Evolutionary conservation across 2,888 invertebrate genomes (phyloP).

Genomic region (Epirrhoe tristata): DNA sequence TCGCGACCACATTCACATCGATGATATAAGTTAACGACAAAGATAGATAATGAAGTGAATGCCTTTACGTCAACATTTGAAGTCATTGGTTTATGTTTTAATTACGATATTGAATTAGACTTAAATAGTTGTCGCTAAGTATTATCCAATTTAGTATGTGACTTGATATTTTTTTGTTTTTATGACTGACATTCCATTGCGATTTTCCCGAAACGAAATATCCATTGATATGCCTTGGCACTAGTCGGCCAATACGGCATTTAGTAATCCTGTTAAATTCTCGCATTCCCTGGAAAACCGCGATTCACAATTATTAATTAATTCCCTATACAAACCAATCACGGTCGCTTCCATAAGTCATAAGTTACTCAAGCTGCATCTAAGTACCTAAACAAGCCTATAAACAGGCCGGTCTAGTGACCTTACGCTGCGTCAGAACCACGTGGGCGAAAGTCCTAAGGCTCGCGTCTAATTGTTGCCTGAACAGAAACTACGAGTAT

Average conservation of each 20-base stretch:
- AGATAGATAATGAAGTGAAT: constrained; percentile 9
- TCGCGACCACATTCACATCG: constrained; percentile 24
- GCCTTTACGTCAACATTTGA: constrained; percentile 15
- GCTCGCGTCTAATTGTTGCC: constrained; percentile 33
- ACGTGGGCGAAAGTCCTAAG: constrained; percentile 58
- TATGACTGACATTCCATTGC: too few species aligned
- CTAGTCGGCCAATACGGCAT: too few species aligned
- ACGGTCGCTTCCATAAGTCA: constrained; percentile 7
- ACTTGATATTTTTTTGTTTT: background rate
- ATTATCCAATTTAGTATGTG: too few species aligned
- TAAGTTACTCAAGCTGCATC: constrained; percentile 31
- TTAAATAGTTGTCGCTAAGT: too few species aligned
- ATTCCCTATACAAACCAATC: background rate
- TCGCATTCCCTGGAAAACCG: background rate
- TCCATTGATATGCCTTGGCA: too few species aligned
- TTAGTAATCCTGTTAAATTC: too few species aligned
- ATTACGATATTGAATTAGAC: too few species aligned
- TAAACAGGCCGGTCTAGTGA: constrained; percentile 47
- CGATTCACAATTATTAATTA: background rate
- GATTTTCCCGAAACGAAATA: too few species aligned
- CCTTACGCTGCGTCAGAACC: constrained; percentile 49
- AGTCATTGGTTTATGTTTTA: too few species aligned
- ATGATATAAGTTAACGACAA: background rate
- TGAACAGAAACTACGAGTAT: constrained; percentile 30
- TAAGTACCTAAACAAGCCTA: constrained; percentile 42